phyloP scores from a whole-genome alignment of 2,888 invertebrate genomes.

The Scrobipalpa atriplicella region DNA sequence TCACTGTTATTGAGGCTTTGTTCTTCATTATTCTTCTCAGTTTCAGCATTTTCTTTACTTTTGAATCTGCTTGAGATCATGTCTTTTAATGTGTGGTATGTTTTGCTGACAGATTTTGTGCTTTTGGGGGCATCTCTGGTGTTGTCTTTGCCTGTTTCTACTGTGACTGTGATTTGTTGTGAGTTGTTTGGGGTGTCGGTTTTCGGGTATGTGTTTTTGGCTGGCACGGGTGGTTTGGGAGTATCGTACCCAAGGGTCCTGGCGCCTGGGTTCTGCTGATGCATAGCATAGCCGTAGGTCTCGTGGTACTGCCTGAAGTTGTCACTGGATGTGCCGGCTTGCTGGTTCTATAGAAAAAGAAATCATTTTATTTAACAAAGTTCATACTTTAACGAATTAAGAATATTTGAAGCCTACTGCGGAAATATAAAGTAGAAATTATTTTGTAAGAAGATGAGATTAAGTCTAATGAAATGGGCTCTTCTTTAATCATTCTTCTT shows the following conservation, averaged over 20 bases:
- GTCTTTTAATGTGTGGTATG: conserved; percentile 91
- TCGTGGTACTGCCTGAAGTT: conserved; percentile 79
- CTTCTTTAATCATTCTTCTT: neutral
- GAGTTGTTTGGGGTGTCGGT: conserved; percentile 71
- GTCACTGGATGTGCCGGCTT: conserved; percentile 77
- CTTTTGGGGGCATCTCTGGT: conserved; percentile 82
- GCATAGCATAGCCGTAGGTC: conserved; percentile 79
- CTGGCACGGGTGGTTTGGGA: conserved; percentile 75
- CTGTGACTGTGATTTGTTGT: conserved; percentile 81
- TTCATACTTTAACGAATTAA: neutral
- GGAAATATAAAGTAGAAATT: no score
- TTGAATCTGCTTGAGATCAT: conserved; percentile 92
- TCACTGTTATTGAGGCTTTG: conserved; percentile 85
- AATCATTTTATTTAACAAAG: neutral
- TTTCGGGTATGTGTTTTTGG: conserved; percentile 69
- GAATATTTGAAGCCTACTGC: no score
- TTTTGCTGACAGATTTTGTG: conserved; percentile 88
- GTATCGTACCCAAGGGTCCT: conserved; percentile 73
- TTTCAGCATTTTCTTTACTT: conserved; percentile 82
- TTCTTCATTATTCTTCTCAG: conserved; percentile 76
- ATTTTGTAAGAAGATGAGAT: no score
- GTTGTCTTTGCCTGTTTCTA: conserved; percentile 83
- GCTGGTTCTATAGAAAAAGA: conserved; percentile 69
- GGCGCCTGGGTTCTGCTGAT: conserved; percentile 64
- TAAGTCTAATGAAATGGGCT: no score